Base-by-base conservation (phyloP, 2,113 vertebrate species). In the Thinocorus orbignyianus region DNA sequence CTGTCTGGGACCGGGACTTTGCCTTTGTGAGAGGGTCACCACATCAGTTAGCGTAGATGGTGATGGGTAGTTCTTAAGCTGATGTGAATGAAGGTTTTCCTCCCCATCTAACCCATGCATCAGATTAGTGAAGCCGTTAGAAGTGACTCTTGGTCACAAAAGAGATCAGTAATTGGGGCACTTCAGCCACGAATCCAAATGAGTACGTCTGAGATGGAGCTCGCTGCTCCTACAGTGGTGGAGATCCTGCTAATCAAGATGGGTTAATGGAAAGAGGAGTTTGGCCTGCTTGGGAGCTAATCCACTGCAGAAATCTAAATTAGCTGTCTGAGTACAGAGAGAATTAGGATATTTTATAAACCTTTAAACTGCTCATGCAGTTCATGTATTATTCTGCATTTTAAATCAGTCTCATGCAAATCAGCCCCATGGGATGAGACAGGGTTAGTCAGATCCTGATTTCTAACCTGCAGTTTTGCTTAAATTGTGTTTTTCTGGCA, bases 321-420 rank as follows among this genome's bases (percentile, higher is more conserved):
- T 91, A 97, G 92, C 95, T 96, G 95, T 95, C 95, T 91, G 76
- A 41, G 41, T 89, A 57, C 14, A 31, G 94, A 86, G 52, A 73
- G 92, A 64, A 92, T 97, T 96, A 97, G 74, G 86, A 35, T 95
- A 66, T 92, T 96, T 86, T 88, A 96, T 93, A 97, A 97, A 97
- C 93, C 96, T 96, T 94, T 96, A 93, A 94, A 97, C 89, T 93
- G 52, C 82, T 97, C 66, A 7, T 89, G 65, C 49, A 61, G 66
- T 92, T 96, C 92, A 74, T 93, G 86, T 83, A 91, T 97, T 96
- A 96, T 93, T 95, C 74, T 95, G 87, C 88, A 95, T 97, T 96
- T 97, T 92, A 94, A 96, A 96, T 95, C 82, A 93, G 88, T 57
- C 69, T 91, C 74, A 95, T 95, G 96, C 93, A 97, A 97, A 96